Evolutionary conservation across 2,888 invertebrate genomes (phyloP), one percentile per base, ranked within the genome.

Genomic region (Lasius platythorax): DNA sequence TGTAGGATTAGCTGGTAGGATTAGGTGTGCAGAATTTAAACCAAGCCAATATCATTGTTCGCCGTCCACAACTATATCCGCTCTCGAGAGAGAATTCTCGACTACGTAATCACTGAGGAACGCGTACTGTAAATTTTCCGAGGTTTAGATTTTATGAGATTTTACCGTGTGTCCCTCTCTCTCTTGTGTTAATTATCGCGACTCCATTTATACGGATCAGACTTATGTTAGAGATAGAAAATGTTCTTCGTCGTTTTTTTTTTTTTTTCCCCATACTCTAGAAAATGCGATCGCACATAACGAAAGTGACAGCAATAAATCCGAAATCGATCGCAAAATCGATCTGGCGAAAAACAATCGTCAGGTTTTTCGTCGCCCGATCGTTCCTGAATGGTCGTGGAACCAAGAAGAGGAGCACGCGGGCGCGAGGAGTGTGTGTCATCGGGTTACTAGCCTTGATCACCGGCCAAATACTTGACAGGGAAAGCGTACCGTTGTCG

Each of bases 361-460:
- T 3, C 46, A 64, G 46, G 12, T 40, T 63, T 63, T 28, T 66
- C 28, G 23, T 64, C 53, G 56, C 2, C 30, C 2, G 67, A 40
- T 68, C 56, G 67, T 85, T 86, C 64, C 78, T 89, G 85, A 88
- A 87, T 89, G 89, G 82, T 88, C 85, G 83, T 73, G 81, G 68
- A 68, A 73, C 43, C 37, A 23, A 53, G 15, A 53, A 85, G 78
- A 72, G 23, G 81, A 87, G 2, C 72, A 75, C 84, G 73, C 64
- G 64, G 61, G 64, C 78, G 87, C 83, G 87, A 88, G 87, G 90
- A 87, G 86, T 83, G 86, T 91, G 89, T 73, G 63, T 91, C 91
- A 92, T 91, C 92, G 89, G 92, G 93, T 93, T 92, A 93, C 92
- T 93, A 92, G 93, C 94, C 94, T 94, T 94, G 94, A 94, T 94